phyloP scores from a whole-genome alignment of 2,113 vertebrate genomes.

The Erythrolamprus reginae region DNA sequence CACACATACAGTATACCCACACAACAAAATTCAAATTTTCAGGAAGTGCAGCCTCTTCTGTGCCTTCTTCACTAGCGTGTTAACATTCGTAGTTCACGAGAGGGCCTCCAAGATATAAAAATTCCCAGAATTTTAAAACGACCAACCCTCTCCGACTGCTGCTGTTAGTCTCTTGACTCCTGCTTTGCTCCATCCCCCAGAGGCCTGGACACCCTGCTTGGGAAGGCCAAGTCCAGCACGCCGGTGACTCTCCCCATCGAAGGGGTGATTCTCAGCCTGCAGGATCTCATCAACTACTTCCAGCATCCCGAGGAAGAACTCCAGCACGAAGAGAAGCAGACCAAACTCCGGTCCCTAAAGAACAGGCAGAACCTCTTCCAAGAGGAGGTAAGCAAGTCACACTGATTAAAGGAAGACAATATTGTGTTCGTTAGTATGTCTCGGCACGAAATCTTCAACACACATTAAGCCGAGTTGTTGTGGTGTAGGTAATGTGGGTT shows the following conservation, averaged over 20 bases:
- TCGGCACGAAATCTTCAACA: too few species aligned
- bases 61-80: too few species aligned
- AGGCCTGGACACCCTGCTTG: slow-evolving; percentile 81
- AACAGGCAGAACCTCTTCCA: slow-evolving; percentile 93
- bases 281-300: slow-evolving; percentile 91
- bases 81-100: too few species aligned
- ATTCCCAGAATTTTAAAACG: too few species aligned
- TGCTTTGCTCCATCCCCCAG: slow-evolving; percentile 49
- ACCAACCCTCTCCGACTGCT: too few species aligned
- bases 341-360: slow-evolving; percentile 85
- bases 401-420: background rate
- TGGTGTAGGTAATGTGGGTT: too few species aligned
- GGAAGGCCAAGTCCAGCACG: slow-evolving; percentile 74
- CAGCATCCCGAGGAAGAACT: slow-evolving; percentile 85
- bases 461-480: too few species aligned
- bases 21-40: too few species aligned
- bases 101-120: too few species aligned
- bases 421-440: too few species aligned
- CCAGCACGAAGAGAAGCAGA: slow-evolving; percentile 90
- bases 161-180: background rate
- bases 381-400: slow-evolving; percentile 74
- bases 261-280: slow-evolving; percentile 83
- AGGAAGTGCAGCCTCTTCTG: too few species aligned
- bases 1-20: too few species aligned
- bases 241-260: slow-evolving; percentile 77